Evolutionary conservation across 53 echinoderm and acorn worm genomes (phyloP).

Genomic region (Stichopus horrens): DNA sequence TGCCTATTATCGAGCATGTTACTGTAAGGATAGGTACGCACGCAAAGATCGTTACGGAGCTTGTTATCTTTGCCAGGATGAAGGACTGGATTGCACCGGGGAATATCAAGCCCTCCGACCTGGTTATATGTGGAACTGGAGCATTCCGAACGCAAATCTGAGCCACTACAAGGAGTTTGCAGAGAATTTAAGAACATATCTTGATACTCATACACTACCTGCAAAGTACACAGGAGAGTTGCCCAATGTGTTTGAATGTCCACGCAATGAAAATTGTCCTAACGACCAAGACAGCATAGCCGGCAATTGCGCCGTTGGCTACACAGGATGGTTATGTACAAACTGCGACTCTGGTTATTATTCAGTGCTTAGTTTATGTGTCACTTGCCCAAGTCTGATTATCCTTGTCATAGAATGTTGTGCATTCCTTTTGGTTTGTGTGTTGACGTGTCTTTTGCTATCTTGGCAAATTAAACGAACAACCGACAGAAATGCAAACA

Average conservation of each 20-base stretch:
- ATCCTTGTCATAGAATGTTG: not conserved
- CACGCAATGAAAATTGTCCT: not conserved
- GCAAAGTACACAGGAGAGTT: slow-evolving; percentile 6
- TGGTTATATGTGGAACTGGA: slow-evolving; percentile 21
- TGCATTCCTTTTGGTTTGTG: not conserved
- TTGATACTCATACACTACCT: not conserved
- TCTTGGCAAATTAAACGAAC: slow-evolving; percentile 24
- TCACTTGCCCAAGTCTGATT: slow-evolving; percentile 1
- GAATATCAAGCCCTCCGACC: not conserved
- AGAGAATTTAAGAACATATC: not conserved
- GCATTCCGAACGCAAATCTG: not conserved
- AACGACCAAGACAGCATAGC: slow-evolving; percentile 7
- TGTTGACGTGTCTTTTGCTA: not conserved
- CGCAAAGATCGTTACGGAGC: not conserved
- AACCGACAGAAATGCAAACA: not conserved
- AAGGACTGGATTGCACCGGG: slow-evolving; percentile 9
- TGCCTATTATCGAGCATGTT: slow-evolving; percentile 31
- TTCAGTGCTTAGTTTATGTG: not conserved
- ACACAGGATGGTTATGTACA: slow-evolving; percentile 26
- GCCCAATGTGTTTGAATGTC: slow-evolving; percentile 6
- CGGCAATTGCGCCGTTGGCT: slow-evolving; percentile 7
- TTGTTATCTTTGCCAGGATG: not conserved
- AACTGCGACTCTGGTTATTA: slow-evolving; percentile 11
- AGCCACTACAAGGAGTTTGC: slow-evolving; percentile 14
- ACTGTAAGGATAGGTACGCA: not conserved